Percentiles rank a stretch among this genome's conserved stretches.
Conservation (phyloP, 2,888 invertebrate genomes). For the Julus scanicus region DNA sequence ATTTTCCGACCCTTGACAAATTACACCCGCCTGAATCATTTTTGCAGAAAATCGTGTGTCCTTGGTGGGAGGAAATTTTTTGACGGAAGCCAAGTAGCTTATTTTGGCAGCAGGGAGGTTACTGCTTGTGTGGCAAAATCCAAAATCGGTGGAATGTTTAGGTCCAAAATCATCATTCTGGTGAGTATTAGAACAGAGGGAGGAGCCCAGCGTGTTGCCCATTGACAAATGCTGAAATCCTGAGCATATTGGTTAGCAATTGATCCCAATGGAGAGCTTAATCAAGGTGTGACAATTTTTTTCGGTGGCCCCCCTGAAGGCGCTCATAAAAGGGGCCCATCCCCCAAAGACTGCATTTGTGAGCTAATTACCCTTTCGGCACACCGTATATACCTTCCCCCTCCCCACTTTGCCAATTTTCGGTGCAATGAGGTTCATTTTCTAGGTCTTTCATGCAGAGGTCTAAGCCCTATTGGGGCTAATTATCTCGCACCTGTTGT, state of each 20-base stretch:
- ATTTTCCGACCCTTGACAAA: not conserved
- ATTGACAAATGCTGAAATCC: not conserved
- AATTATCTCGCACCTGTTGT: slow-evolving; percentile 50
- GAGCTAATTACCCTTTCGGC: slow-evolving; percentile 44
- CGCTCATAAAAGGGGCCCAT: slow-evolving; percentile 34
- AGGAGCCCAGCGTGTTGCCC: not conserved
- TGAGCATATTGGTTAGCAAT: not conserved
- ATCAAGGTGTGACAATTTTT: slow-evolving; percentile 48
- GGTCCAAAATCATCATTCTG: not conserved
- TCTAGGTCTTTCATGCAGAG: not conserved
- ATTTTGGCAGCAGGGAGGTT: not conserved
- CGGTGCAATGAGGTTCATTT: slow-evolving; percentile 8
- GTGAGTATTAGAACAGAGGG: not conserved
- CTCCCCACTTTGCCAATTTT: not conserved
- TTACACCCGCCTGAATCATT: not conserved
- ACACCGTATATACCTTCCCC: not conserved
- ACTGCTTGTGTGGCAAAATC: not conserved
- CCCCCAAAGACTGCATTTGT: not conserved
- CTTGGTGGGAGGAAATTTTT: not conserved
- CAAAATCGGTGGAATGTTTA: not conserved
- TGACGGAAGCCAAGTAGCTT: not conserved
- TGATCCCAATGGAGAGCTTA: slow-evolving; percentile 44
- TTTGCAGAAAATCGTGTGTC: not conserved
- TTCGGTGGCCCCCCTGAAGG: not conserved
- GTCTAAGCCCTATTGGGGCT: slow-evolving; percentile 29